Base-by-base conservation (phyloP, 2,888 invertebrate species). In the Homarus gammarus region DNA sequence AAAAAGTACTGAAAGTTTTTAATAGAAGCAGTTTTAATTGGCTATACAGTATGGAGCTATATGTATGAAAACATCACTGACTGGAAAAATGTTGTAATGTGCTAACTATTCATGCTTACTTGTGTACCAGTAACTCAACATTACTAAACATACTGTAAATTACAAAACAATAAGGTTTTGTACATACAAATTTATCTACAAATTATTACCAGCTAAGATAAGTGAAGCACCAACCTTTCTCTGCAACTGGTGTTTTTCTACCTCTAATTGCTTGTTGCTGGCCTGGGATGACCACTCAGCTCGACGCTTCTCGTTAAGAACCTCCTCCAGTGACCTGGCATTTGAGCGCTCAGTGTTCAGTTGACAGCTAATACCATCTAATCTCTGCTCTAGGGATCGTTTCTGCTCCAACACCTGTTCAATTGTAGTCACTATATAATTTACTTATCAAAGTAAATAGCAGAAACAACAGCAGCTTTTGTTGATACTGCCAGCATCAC, bases 201-300 rank as follows among this genome's bases (percentile, higher is more conserved):
- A n/a, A n/a, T n/a, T n/a, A n/a, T n/a, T 44, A 8, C 56, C 22
- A 6, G 56, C 22, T 56, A 22, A 22, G 22, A 56, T 22, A 18
- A 18, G 56, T 18, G n/a, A 27, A 22, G 18, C 18, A 27, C 49
- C 85, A 51, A 92, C 92, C 87, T 84, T 85, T 40, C 92, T 79
- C 73, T 87, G 90, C 33, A 92, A 51, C 72, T 90, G 90, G 44
- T 40, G 51, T 56, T 84, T 92, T 56, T 92, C 92, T 22, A 92
- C 90, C 15, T 84, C 75, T 22, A 92, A 75, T 36, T 90, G 85
- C 44, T 92, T 85, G 61, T 68, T 79, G 40, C 33, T 78, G 10
- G 92, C 78, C 73, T 88, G 86, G 2, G 44, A 27, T n/a, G 77
- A 77, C 85, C 88, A 92, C 75, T 92, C 92, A 6, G 79, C 40